A percentile compares a stretch with the other conserved stretches of the same genome.
Evolutionary conservation across 1,140 invertebrate genomes (phyloP).

Genomic region (Ylistrum balloti): DNA sequence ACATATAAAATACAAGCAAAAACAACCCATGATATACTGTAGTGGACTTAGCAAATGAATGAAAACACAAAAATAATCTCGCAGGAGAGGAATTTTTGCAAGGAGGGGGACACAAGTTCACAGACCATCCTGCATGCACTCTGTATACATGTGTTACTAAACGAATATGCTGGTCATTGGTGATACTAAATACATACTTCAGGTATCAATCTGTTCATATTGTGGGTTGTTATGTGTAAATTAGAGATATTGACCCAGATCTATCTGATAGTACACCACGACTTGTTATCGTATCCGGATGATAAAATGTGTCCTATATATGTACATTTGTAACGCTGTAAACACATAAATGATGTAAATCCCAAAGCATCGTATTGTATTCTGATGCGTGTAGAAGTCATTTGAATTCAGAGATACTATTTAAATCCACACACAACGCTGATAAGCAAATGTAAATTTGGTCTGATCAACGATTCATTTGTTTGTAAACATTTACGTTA

Average conservation of each 20-base stretch:
- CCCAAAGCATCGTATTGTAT: not conserved
- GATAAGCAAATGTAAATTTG: conserved; percentile 41
- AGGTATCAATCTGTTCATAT: not conserved
- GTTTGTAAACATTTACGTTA: conserved; percentile 12
- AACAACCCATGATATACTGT: too few relatives aligned
- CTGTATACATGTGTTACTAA: too few relatives aligned
- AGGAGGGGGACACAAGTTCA: too few relatives aligned
- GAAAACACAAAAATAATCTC: too few relatives aligned
- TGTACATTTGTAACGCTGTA: not conserved
- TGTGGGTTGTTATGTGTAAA: not conserved
- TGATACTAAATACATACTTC: not conserved
- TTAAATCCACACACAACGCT: not conserved
- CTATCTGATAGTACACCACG: not conserved
- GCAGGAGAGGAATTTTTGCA: too few relatives aligned
- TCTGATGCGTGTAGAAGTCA: not conserved
- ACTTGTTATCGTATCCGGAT: not conserved
- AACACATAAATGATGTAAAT: not conserved
- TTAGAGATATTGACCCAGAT: not conserved
- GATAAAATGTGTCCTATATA: conserved; percentile 6
- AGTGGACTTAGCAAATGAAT: too few relatives aligned
- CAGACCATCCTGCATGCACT: too few relatives aligned
- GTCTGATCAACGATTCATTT: not conserved
- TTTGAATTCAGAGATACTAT: not conserved
- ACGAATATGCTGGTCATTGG: not conserved
- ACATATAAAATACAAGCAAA: too few relatives aligned